These are phyloP conservation scores for Pyxicephalus adspersus DNA, from an alignment of 2,113 vertebrate species.

Conservation along the genomic window DNA sequence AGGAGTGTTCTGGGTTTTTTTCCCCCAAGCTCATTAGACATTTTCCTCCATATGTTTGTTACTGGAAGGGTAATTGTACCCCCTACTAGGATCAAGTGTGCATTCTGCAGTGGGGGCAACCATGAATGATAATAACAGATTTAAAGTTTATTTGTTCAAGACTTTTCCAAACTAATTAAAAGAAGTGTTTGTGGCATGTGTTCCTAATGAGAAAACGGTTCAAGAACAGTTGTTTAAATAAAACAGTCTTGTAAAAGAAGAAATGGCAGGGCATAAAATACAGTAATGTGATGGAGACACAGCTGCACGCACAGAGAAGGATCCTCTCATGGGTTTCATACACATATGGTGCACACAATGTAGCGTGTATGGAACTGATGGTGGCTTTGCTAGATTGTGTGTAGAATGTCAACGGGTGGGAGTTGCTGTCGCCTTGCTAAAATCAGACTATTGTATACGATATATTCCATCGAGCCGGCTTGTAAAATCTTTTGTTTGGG, in stretches of 20 bases:
- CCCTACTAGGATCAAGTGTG: slow-evolving; percentile 27
- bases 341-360: slow-evolving; percentile 4
- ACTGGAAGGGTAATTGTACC: slow-evolving; percentile 10
- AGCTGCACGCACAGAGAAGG: not conserved
- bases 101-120: not conserved
- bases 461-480: too few species aligned
- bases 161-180: slow-evolving; percentile 39
- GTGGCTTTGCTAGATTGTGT: not conserved
- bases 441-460: too few species aligned
- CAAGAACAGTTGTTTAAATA: slow-evolving; percentile 27
- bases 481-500: too few species aligned
- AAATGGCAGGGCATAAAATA: not conserved
- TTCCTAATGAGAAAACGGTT: slow-evolving; percentile 4
- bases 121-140: slow-evolving; percentile 6
- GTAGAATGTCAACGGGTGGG: not conserved
- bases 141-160: slow-evolving; percentile 43
- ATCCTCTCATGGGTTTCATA: not conserved
- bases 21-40: not conserved
- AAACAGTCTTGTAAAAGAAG: slow-evolving; percentile 6
- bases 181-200: not conserved
- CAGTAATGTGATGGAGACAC: not conserved
- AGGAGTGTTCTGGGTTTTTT: not conserved
- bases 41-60: not conserved
- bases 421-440: not conserved
- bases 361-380: not conserved